Base-by-base conservation (phyloP, 30 jellyfish, hydroid and myxozoan genomes). In the Mastigias papua region DNA sequence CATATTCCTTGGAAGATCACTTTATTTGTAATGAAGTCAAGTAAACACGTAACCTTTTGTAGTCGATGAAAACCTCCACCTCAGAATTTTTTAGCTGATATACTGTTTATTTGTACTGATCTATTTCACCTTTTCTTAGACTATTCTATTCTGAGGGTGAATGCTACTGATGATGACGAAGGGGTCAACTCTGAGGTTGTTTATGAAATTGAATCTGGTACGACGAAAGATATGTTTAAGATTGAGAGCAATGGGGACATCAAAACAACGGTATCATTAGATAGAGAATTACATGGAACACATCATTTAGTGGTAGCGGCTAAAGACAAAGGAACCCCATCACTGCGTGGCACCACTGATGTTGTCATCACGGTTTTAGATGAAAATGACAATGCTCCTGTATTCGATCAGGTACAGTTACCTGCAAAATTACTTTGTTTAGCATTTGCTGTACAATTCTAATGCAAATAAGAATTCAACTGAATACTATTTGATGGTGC, bases 291-390 rank as follows among this genome's bases (percentile, higher is more conserved):
- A 11, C 57, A 37, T 49, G 97, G 83, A 23, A 28, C 64, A 3
- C 94, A 94, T 86, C 71, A 63, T 26, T 82, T 94, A 48, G 79
- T 58, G 34, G 92, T 94, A 19, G 76, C 90, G 9, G 98, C 98
- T 0, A 74, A 70, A 49, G 98, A 94, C 84, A 89, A 84, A 74
- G 98, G 98, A 31, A 69, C 90, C 1, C 98, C 98, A 9, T 70
- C 97, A 33, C 81, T 89, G 32, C 58, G 87, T 26, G 25, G 94
- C 0, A 67, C 80, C 17, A 91, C 77, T 1, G 32, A 7, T 57
- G 88, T 89, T 71, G 79, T 72, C 1, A 78, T 94, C 15, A 84
- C 90, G 2, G 95, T 94, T 31, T 42, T 27, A 5, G 98, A 94
- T 65, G 68, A 67, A 57, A 94, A 94, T 71, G 98, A 94, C 73